Evolutionary conservation across 2,888 invertebrate genomes (phyloP).

Genomic region (Apamea sordens): DNA sequence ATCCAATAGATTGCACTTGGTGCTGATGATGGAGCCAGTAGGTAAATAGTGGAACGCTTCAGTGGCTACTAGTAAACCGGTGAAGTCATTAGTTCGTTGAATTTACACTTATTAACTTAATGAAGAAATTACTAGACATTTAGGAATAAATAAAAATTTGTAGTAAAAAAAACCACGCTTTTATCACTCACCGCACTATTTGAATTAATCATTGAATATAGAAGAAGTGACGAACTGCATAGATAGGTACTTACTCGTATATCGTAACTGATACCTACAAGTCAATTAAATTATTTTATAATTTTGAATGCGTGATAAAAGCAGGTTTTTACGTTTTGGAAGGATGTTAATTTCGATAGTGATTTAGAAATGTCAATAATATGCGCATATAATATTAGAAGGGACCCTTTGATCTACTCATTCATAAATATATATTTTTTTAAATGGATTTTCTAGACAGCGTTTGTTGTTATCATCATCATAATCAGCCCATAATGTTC

Average conservation of each 20-base stretch:
- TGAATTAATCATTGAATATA: neutral
- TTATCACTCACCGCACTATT: neutral
- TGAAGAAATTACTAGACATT: neutral
- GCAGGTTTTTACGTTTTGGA: neutral
- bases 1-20: neutral
- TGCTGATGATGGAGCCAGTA: neutral
- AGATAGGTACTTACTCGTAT: neutral
- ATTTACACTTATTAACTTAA: neutral
- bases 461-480: neutral
- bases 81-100: neutral
- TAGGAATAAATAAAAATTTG: neutral
- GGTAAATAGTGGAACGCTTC: neutral
- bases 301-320: neutral
- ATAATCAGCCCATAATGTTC: no score
- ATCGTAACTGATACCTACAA: neutral
- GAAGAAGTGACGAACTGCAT: neutral
- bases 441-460: neutral
- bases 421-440: neutral
- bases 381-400: slow-evolving; percentile 3
- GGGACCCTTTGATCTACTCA: neutral
- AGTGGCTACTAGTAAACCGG: neutral
- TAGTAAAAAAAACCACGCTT: neutral
- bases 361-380: neutral
- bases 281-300: neutral
- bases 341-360: neutral